Percentiles rank a stretch among this genome's conserved stretches.
phyloP scores from a whole-genome alignment of 2,113 vertebrate genomes.

The Mormoops blainvillei region DNA sequence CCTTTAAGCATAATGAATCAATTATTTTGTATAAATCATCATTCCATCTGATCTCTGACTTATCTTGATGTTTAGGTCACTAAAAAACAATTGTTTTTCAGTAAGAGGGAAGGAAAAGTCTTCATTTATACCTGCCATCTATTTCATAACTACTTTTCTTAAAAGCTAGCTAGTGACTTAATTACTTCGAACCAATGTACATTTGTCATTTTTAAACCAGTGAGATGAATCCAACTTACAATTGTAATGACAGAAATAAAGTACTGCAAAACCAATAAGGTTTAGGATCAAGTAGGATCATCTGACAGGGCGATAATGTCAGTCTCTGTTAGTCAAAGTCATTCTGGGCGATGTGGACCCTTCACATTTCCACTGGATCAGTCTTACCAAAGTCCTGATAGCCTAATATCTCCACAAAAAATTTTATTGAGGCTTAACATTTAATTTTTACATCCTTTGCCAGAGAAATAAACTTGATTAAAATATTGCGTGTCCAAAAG shows the following conservation, averaged over 20 bases:
- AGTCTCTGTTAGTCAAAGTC: neutral
- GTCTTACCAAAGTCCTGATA: neutral
- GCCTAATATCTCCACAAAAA: neutral
- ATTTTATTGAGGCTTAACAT: neutral
- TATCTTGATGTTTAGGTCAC: slow-evolving; percentile 19
- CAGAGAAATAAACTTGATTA: neutral
- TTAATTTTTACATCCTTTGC: neutral
- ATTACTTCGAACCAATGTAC: neutral
- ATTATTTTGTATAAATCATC: neutral
- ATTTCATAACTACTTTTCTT: slow-evolving; percentile 15
- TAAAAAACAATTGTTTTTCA: neutral
- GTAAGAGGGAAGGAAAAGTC: neutral
- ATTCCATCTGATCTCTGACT: neutral
- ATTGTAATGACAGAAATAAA: neutral
- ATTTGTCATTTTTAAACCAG: slow-evolving; percentile 22
- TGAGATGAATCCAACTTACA: neutral
- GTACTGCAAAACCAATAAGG: neutral
- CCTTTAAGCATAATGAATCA: neutral
- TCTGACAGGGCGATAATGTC: neutral
- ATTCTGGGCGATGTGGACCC: neutral
- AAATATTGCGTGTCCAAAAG: neutral
- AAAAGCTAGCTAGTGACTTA: neutral
- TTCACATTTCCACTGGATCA: neutral
- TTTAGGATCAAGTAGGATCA: neutral
- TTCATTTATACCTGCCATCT: neutral